Base-by-base conservation (phyloP, 2,888 invertebrate genomes). In the Copidosoma aretas region DNA sequence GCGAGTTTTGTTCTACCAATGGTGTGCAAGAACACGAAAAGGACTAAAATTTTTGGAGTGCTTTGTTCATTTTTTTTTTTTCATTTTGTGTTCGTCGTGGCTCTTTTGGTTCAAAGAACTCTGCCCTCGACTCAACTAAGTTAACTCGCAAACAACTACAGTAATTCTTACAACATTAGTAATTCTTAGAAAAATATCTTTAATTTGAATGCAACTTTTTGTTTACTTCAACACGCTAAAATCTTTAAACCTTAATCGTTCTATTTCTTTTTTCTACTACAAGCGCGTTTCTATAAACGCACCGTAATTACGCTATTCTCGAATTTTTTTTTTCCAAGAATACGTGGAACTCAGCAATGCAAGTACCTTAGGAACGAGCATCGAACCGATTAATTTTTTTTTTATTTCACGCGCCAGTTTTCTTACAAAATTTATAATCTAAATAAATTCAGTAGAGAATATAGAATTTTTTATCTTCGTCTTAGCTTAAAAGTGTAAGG, bases 1-100 rank as follows among this genome's bases (percentile, higher is more conserved):
- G 64, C 64, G 71, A 71, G n/a, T 64, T 53, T 60, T 63, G 21
- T 41, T 52, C 57, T 22, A n/a, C 46, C 22, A 21, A 68, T 69
- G 71, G 39, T 1, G 71, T 71, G 71, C 69, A 10, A 61, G 32
- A 21, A 69, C 54, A 58, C 56, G 64, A 71, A 58, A 22, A 32
- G 32, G 52, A 19, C 57, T 54, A 65, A 63, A 71, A 53, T 67
- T 68, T 68, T 71, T 63, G 65, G 59, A 60, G 64, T 60, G 52
- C 14, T 32, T 32, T 32, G n/a, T n/a, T n/a, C n/a, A n/a, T n/a
- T n/a, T n/a, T n/a, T n/a, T n/a, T n/a, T n/a, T n/a, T n/a, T n/a
- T n/a, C n/a, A n/a, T n/a, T 32, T 32, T 32, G 32, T 46, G 43
- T 17, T 17, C 43, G 43, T 14, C 41, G 10, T 14, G 8, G 8